phyloP scores from a whole-genome alignment of 1,140 invertebrate genomes.

The Agraylea sexmaculata region DNA sequence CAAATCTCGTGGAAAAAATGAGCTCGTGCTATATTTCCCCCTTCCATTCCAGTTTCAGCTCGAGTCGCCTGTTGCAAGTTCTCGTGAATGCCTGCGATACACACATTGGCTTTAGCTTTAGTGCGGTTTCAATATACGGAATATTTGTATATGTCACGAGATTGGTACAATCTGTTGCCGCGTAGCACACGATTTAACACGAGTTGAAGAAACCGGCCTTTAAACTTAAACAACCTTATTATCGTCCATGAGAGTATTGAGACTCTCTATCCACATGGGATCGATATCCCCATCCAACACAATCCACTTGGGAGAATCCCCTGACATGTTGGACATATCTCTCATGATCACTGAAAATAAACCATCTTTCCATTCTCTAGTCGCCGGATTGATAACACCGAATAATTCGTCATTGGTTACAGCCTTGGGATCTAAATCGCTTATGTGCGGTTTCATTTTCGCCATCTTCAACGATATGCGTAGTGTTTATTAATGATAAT shows the following conservation, averaged over 20 bases:
- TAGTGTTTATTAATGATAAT: background rate
- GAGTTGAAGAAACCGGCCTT: too few relatives aligned
- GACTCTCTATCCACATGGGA: conserved; percentile 94
- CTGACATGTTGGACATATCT: conserved; percentile 78
- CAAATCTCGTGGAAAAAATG: too few relatives aligned
- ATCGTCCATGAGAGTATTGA: conserved; percentile 81
- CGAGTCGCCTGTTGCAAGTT: too few relatives aligned
- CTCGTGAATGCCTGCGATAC: too few relatives aligned
- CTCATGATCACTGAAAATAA: conserved; percentile 87
- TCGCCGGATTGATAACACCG: conserved; percentile 88
- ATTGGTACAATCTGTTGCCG: too few relatives aligned
- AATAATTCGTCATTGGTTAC: conserved; percentile 94
- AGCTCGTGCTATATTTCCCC: too few relatives aligned
- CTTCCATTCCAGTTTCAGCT: too few relatives aligned
- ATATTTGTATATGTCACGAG: too few relatives aligned
- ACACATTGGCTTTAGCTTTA: too few relatives aligned
- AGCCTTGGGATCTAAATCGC: conserved; percentile 90
- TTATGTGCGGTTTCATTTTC: conserved; percentile 71
- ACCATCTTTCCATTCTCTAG: conserved; percentile 94
- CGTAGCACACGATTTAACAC: too few relatives aligned
- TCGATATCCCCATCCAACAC: conserved; percentile 94
- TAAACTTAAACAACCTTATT: conserved; percentile 69
- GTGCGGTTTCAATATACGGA: too few relatives aligned
- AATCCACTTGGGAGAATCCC: conserved; percentile 89
- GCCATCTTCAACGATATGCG: conserved; percentile 31